Evolutionary conservation across 92 coral and sea anemone species (phyloP), one percentile per base, ranked within the genome.

Genomic region (Blastomussa wellsi): DNA sequence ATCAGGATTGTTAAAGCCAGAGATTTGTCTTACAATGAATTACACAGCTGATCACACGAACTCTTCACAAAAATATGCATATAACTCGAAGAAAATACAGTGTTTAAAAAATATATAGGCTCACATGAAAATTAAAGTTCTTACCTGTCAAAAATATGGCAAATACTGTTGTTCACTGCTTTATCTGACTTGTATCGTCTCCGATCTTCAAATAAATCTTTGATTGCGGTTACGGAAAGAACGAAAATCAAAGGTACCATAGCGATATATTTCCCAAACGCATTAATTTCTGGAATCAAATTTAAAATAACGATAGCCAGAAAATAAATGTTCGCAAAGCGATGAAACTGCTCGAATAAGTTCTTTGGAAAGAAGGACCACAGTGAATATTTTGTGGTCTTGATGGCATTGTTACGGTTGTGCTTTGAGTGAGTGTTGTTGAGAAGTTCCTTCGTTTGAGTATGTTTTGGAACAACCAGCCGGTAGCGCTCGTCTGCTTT

Each of bases 261-360:
- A 1, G 99, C 95, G 29, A 97, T 94, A 77, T 97, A 97, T 82
- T 92, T 90, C 26, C 97, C 98, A 74, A 97, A 97, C 67, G 99
- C 99, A 73, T 93, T 94, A 51, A 97, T 93, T 70, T 94, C 98
- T 19, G 99, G 99, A 15, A 97, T 90, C 95, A 97, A 93, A 91
- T 97, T 97, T 90, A 97, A 87, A 86, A 92, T 88, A 13, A 93
- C 93, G 76, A 97, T 94, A 28, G 85, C 79, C 87, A 97, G 86
- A 78, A 97, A 97, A 86, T 97, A 97, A 48, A 97, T 88, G 90
- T 97, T 97, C 70, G 99, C 99, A 82, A 97, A 97, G 69, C 99
- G 98, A 83, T 97, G 99, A 74, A 97, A 97, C 88, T 97, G 99
- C 68, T 97, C 99, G 88, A 97, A 97, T 78, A 97, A 86, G 84